phyloP scores from a whole-genome alignment of 2,888 invertebrate genomes.

The Gandaritis pyraliata region DNA sequence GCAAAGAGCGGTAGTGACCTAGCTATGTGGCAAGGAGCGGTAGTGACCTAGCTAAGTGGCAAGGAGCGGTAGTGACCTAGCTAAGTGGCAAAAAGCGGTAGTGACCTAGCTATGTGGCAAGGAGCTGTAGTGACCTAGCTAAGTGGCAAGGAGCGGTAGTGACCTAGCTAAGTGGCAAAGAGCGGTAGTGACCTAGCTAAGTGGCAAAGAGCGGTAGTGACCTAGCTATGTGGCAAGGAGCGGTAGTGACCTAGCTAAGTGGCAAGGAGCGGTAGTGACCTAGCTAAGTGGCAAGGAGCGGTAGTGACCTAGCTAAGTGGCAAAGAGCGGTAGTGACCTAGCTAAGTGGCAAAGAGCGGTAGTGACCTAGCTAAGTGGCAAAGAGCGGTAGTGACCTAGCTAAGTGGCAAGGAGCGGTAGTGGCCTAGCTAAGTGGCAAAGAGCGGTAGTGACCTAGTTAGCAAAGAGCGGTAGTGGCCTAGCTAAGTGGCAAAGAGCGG shows the following conservation, averaged over 20 bases:
- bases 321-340: too few relatives aligned
- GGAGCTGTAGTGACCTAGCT: slow-evolving; percentile 12
- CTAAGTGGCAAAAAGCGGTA: slow-evolving; percentile 63
- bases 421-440: not conserved
- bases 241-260: slow-evolving; percentile 66
- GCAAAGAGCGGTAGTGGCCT: slow-evolving; percentile 85
- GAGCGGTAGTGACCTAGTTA: too few relatives aligned
- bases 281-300: too few relatives aligned
- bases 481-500: too few relatives aligned
- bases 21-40: too few relatives aligned
- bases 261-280: too few relatives aligned
- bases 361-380: slow-evolving; percentile 8
- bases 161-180: too few relatives aligned
- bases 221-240: too few relatives aligned
- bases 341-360: slow-evolving; percentile 91
- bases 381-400: too few relatives aligned
- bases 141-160: too few relatives aligned
- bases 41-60: slow-evolving; percentile 36
- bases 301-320: slow-evolving; percentile 44
- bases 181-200: slow-evolving; percentile 76
- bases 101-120: not conserved
- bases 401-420: slow-evolving; percentile 88
- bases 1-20: too few relatives aligned
- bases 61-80: slow-evolving; percentile 81
- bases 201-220: too few relatives aligned